These are phyloP conservation scores for Synanthedon myopaeformis DNA, from an alignment of 2,888 invertebrate genomes.

Conservation along the genomic window DNA sequence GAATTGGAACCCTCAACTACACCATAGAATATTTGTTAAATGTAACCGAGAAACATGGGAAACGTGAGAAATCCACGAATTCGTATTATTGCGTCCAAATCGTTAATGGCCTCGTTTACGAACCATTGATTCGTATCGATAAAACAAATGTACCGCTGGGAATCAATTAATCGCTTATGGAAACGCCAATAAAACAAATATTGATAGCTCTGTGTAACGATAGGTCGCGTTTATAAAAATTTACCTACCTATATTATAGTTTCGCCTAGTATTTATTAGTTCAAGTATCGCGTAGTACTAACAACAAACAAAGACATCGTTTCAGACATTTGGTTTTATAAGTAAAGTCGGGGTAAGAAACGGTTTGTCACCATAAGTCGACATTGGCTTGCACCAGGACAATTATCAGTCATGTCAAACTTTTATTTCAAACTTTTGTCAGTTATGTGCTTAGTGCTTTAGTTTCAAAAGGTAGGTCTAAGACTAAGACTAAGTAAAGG, in stretches of 20 bases:
- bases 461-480: too few species aligned
- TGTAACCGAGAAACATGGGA: not conserved
- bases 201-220: not conserved
- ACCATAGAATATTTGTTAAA: not conserved
- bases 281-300: too few species aligned
- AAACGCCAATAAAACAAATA: not conserved
- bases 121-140: slow-evolving; percentile 4
- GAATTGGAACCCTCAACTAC: not conserved
- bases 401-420: too few species aligned
- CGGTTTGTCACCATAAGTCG: too few species aligned
- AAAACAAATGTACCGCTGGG: slow-evolving; percentile 2
- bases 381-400: too few species aligned
- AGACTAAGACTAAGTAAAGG: too few species aligned
- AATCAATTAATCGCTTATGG: slow-evolving; percentile 1
- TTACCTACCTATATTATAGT: not conserved
- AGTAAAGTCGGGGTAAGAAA: too few species aligned
- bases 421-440: too few species aligned
- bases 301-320: too few species aligned
- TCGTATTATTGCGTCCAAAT: not conserved
- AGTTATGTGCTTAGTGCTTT: too few species aligned
- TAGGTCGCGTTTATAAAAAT: not conserved
- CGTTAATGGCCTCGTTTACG: slow-evolving; percentile 5
- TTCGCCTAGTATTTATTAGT: too few species aligned
- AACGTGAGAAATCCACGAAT: not conserved
- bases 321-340: too few species aligned